Evolutionary conservation across 2,888 invertebrate species (phyloP), one percentile per base, ranked within the genome.

Genomic region (Lasioglossum figueresi): DNA sequence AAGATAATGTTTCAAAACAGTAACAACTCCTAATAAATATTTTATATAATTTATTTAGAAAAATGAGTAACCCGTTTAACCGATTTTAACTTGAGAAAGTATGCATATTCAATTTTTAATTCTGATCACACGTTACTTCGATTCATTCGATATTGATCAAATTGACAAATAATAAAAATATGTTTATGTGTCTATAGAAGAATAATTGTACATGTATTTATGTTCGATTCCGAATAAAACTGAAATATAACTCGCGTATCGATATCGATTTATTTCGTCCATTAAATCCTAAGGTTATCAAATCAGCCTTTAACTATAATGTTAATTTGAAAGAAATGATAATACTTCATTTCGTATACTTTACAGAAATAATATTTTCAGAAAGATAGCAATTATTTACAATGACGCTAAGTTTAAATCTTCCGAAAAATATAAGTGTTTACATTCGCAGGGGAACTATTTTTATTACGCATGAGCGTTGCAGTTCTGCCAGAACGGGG

Each of bases 361-460:
- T 2, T 34, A 73, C 1, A 12, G 12, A 19, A 52, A 72, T 72
- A 37, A 70, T 16, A 71, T 70, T 23, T 71, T 77, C 16, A 14
- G 14, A 34, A 12, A 5, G 31, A 48, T 4, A 68, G 19, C 5
- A 63, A 73, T n/a, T 43, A 59, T 63, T 63, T 63, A 63, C 63
- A 2, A n/a, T 10, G 45, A 1, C n/a, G 16, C 23, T 6, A n/a
- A 48, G n/a, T 79, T 76, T 14, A 48, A n/a, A 76, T 70, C 40
- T 59, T n/a, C n/a, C 27, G 48, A 23, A 4, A n/a, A 52, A 40
- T 16, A 8, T 27, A n/a, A 72, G n/a, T 48, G 27, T 73, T 63
- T 75, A 75, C 34, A 40, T 56, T 72, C 16, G n/a, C 4, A 19
- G 63, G 75, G 68, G 91, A 75, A 91, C 91, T 92, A 91, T 78